A percentile compares a stretch with the other conserved stretches of the same genome.
These are phyloP conservation scores for Tetramorium simillimum DNA, from an alignment of 1,140 invertebrate species.

Conservation along the genomic window DNA sequence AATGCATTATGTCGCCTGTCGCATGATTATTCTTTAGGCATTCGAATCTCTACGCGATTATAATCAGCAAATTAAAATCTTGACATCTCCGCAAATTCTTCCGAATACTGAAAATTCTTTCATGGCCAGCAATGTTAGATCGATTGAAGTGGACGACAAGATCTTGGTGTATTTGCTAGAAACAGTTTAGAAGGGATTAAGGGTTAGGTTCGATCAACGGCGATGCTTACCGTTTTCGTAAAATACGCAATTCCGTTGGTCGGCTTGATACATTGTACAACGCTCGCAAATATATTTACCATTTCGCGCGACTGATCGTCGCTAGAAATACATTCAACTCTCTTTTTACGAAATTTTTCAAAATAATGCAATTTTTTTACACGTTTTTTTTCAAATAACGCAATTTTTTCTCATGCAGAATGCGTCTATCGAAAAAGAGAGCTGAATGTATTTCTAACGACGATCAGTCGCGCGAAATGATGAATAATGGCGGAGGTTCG, in stretches of 20 bases:
- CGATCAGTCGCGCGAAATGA: too few relatives aligned
- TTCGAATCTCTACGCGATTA: background rate
- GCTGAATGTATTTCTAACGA: too few relatives aligned
- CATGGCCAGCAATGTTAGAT: too few relatives aligned
- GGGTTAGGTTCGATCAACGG: background rate
- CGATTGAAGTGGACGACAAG: background rate
- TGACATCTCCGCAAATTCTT: background rate
- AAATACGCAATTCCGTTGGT: background rate
- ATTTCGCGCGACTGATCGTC: background rate
- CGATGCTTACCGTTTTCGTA: background rate
- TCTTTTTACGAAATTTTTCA: too few relatives aligned
- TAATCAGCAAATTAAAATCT: background rate
- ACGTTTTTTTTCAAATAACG: too few relatives aligned
- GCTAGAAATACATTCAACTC: background rate
- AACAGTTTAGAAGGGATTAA: background rate
- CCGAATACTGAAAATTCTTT: background rate
- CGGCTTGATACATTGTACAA: slow-evolving; percentile 1
- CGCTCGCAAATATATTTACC: background rate
- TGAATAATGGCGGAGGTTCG: background rate
- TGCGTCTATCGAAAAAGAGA: too few relatives aligned
- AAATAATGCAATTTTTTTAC: too few relatives aligned
- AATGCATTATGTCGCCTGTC: background rate
- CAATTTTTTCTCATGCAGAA: too few relatives aligned
- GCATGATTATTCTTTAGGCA: background rate
- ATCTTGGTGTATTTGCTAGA: background rate